A percentile compares a stretch with the other conserved stretches of the same genome.
phyloP scores from a whole-genome alignment of 1,140 invertebrate species.

The Rhyacophila brunnea region DNA sequence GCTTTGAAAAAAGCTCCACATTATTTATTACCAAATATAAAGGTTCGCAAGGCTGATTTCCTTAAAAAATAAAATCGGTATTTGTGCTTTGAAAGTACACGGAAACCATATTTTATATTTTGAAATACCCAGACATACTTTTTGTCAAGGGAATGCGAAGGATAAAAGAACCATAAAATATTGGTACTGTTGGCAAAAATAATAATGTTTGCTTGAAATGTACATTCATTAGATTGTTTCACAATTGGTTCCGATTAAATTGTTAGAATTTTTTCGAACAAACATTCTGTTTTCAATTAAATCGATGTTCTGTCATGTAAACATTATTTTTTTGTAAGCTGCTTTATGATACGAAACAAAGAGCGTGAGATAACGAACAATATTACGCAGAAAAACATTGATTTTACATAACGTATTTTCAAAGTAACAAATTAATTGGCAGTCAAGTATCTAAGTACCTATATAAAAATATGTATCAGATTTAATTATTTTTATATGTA shows the following conservation, averaged over 20 bases:
- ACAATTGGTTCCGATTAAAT: background rate
- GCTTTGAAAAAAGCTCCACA: conserved; percentile 8
- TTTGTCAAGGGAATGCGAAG: background rate
- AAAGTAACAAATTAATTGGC: too few relatives aligned
- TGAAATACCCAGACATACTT: conserved; percentile 22
- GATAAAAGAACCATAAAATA: conserved; percentile 17
- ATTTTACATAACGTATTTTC: too few relatives aligned
- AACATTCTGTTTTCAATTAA: background rate
- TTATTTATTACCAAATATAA: conserved; percentile 26
- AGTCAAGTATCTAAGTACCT: too few relatives aligned
- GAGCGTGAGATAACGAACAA: too few relatives aligned
- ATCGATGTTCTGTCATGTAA: background rate
- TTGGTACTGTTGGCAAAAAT: conserved; percentile 20
- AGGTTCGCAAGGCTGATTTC: conserved; percentile 13
- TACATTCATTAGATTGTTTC: background rate
- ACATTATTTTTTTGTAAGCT: too few relatives aligned
- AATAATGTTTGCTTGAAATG: background rate
- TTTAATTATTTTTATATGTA: too few relatives aligned
- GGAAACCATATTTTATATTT: conserved; percentile 29
- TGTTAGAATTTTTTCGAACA: background rate
- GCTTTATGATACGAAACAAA: too few relatives aligned
- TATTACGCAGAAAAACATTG: too few relatives aligned
- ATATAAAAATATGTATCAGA: too few relatives aligned
- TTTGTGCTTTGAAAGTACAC: conserved; percentile 6
- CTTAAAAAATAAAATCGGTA: conserved; percentile 23